Evolutionary conservation across 2,888 invertebrate genomes (phyloP), one percentile per base, ranked within the genome.

Genomic region (Pseudococcus longispinus): DNA sequence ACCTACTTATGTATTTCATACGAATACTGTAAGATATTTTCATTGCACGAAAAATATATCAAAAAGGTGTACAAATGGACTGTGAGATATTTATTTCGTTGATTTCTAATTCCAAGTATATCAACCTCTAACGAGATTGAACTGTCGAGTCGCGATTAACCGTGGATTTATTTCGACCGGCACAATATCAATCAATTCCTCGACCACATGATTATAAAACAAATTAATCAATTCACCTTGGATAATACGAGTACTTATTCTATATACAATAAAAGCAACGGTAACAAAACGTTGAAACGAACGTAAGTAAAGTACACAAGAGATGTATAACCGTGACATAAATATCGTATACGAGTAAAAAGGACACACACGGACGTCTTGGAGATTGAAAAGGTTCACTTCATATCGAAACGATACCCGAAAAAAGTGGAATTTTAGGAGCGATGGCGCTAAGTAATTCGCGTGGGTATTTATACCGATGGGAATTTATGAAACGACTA

Each of bases 141-240:
- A 60, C 23, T 60, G 9, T 60, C 11, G 9, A 60, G 11, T 60
- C 23, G 3, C 23, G 11, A 60, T 60, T 23, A 23, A 9, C 13
- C 11, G 9, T 6, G 9, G 60, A 23, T 55, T 20, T 20, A 6
- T 2, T 20, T 55, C n/a, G 23, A 55, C 23, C 23, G 8, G 23
- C 20, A 20, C 55, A 55, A 51, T n/a, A n/a, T 51, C 15, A n/a
- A 55, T 55, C 55, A 20, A 8, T 23, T 60, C 60, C 60, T 60
- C 23, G 60, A 60, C 23, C 60, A 23, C 20, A 60, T 60, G 20
- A 60, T 60, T 60, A 60, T 60, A 60, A 60, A 60, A 60, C 60
- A 60, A 60, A 60, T 60, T 23, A 60, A 60, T 60, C 60, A 60
- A 60, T 60, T 60, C 60, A 60, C 23, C 60, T 60, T 60, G 60